Base-by-base conservation (phyloP, 2,113 vertebrate species). In the Marmota monax region DNA sequence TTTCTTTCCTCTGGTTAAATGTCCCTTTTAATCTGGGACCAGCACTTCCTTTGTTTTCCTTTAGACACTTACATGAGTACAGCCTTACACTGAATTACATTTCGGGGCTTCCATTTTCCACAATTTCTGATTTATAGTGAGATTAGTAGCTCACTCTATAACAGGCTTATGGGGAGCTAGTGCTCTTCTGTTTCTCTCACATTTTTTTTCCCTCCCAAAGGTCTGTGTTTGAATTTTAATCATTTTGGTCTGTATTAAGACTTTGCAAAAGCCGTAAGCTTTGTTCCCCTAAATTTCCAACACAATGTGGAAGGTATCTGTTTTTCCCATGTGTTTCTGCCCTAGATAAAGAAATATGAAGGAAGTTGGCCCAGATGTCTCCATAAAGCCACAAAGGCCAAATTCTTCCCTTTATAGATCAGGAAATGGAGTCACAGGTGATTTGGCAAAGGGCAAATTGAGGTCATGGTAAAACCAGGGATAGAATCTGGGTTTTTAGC, bases 21-120 rank as follows among this genome's bases (percentile, higher is more conserved):
- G 37, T n/a, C 23, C 51, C 13, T 34, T 84, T 84, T 39, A 17
- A 37, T 0, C 1, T 34, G 58, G 34, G 34, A 29, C 39, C 45
- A 77, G 53, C 32, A 5, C 22, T 39, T 90, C 90, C 25, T 95
- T 76, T 76, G 53, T 80, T 88, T 85, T 90, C 65, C 32, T 92
- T 11, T 58, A 88, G 67, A 37, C 20, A 25, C 23, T 84, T 83
- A 51, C 3, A 20, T 76, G 51, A 97, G 27, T 34, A 42, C 18
- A 56, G 65, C 32, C 56, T 88, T 48, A 48, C 37, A 11, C 12
- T 48, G n/a, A 91, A 63, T 79, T 77, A 39, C 9, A 48, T 90
- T 84, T 87, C 2, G 4, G 25, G 34, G 16, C 37, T 87, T 84
- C 82, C 51, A 12, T 74, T 84, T 93, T 65, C 48, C n/a, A 65